These are phyloP conservation scores for Apeltes quadracus DNA, from an alignment of 2,113 vertebrate genomes.

Conservation along the genomic window DNA sequence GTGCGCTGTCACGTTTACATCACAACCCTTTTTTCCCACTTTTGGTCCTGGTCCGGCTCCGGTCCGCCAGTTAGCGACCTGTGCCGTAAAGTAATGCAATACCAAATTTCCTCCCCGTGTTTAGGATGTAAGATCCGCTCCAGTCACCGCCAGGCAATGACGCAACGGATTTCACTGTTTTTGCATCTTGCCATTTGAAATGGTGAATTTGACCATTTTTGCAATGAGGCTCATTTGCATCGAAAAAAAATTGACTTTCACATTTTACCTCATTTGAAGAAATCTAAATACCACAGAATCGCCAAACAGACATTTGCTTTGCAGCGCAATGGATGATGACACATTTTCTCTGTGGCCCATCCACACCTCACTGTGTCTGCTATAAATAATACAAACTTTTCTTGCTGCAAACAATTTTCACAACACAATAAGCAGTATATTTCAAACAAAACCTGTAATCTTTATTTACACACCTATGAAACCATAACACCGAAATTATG, in stretches of 20 bases:
- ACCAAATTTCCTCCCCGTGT: background rate
- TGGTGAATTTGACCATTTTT: background rate
- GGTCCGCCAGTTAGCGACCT: too few relatives aligned
- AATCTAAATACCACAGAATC: background rate
- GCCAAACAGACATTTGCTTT: background rate
- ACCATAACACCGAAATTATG: background rate
- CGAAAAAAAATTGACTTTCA: background rate
- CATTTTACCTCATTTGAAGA: background rate
- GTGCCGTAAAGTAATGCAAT: too few relatives aligned
- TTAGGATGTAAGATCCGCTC: background rate
- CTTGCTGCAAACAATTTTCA: background rate
- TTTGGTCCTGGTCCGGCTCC: too few relatives aligned
- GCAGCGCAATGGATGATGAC: too few relatives aligned
- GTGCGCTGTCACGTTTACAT: too few relatives aligned
- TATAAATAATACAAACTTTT: background rate
- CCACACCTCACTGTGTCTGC: background rate
- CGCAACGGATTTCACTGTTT: background rate
- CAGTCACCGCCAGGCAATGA: background rate
- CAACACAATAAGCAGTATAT: background rate
- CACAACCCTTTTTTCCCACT: too few relatives aligned
- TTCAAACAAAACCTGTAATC: background rate
- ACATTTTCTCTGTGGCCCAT: background rate
- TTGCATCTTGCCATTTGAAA: background rate
- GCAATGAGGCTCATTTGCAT: background rate
- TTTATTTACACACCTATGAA: background rate